These are phyloP conservation scores for Macaca fascicularis DNA, from an alignment of 2,113 vertebrate species.

Conservation along the genomic window T2T-MFA8v1.1 NC_088385.1:61208001-61208500, in stretches of 20 bases:
- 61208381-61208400: neutral
- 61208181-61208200: slow-evolving; percentile 82
- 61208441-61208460: neutral
- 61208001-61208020: slow-evolving; percentile 59
- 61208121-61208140: slow-evolving; percentile 81
- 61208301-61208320: neutral
- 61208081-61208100: slow-evolving; percentile 76
- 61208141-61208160: slow-evolving; percentile 82
- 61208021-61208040: slow-evolving; percentile 56
- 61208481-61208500: neutral
- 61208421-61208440: neutral
- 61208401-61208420: neutral
- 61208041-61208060: slow-evolving; percentile 77
- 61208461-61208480: neutral
- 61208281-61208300: slow-evolving; percentile 1
- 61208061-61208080: slow-evolving; percentile 59
- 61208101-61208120: slow-evolving; percentile 79
- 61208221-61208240: slow-evolving; percentile 79
- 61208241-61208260: slow-evolving; percentile 80
- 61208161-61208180: slow-evolving; percentile 80
- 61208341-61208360: neutral
- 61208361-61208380: neutral
- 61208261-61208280: slow-evolving; percentile 41
- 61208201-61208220: slow-evolving; percentile 76
- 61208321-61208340: neutral